Conservation (phyloP, 2,888 invertebrate species). For the Laothoe populi region DNA sequence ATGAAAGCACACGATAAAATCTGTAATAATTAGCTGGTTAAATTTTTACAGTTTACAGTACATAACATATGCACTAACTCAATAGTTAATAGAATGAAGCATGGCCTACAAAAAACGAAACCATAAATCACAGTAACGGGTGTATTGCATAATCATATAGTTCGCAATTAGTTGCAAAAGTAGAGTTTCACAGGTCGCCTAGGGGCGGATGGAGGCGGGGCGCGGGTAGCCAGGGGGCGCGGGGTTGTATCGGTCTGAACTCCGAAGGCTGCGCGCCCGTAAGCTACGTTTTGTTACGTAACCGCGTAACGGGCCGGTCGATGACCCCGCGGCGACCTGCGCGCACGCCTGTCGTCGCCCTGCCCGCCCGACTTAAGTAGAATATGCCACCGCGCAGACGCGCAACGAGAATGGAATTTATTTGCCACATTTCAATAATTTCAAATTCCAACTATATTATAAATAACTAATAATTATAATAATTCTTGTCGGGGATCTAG, state of each 20-base stretch:
- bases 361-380: conserved; percentile 52
- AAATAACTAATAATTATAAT: too few relatives aligned
- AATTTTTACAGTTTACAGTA: not conserved
- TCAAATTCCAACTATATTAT: too few relatives aligned
- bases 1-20: not conserved
- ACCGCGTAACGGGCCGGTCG: conserved; percentile 80
- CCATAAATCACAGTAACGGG: conserved; percentile 27
- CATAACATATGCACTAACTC: conserved; percentile 30
- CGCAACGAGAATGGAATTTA: conserved; percentile 1
- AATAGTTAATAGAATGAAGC: conserved; percentile 24
- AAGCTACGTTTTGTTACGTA: conserved; percentile 81
- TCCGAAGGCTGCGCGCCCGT: conserved; percentile 66
- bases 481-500: too few relatives aligned
- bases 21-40: not conserved
- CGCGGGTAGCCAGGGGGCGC: conserved; percentile 28
- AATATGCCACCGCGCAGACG: conserved; percentile 32
- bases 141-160: conserved; percentile 24
- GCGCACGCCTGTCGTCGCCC: conserved; percentile 75
- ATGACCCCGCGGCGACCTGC: conserved; percentile 74
- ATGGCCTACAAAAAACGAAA: conserved; percentile 18
- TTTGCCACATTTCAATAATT: conserved; percentile 32
- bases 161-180: conserved; percentile 44
- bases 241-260: conserved; percentile 49
- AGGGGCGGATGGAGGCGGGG: not conserved
- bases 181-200: conserved; percentile 41